Conservation (phyloP, 30 jellyfish, hydroid and myxozoan genomes). For the Calvadosia cruxmelitensis region DNA sequence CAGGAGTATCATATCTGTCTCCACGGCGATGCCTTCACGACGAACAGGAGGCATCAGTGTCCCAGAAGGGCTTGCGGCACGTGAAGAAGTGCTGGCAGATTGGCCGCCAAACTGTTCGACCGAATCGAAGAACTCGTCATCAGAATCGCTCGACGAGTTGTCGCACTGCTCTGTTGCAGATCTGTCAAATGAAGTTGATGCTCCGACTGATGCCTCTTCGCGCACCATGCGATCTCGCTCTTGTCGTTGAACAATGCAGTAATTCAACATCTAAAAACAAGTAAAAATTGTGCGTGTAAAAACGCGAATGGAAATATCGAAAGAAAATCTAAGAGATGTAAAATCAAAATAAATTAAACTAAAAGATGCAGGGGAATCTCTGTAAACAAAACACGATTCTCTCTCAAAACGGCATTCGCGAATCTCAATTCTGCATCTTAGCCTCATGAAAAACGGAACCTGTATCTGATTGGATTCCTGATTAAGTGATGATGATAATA, state of each 20-base stretch:
- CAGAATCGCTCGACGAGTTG: conserved; percentile 33
- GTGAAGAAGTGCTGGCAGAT: conserved; percentile 6
- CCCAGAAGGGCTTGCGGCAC: conserved; percentile 30
- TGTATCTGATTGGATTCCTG: no score
- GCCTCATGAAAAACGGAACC: no score
- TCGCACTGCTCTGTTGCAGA: not conserved
- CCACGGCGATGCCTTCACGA: conserved; percentile 56
- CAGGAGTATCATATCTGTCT: conserved; percentile 57
- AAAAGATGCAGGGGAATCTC: not conserved
- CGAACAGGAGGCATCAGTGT: conserved; percentile 10
- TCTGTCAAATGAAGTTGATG: not conserved
- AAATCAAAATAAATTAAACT: not conserved
- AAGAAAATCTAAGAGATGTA: no score
- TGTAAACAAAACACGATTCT: not conserved
- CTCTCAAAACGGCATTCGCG: no score
- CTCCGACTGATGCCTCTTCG: not conserved
- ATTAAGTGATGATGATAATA: no score
- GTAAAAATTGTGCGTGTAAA: no score
- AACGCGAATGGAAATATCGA: no score
- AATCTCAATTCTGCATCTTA: no score
- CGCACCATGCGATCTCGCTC: conserved; percentile 1
- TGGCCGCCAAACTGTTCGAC: conserved; percentile 35
- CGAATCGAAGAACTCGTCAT: conserved; percentile 84
- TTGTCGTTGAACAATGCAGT: conserved; percentile 49
- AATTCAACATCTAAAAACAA: conserved; percentile 68